These are phyloP conservation scores for Triplophysa rosa DNA, from an alignment of 2,113 vertebrate genomes.

Conservation along the genomic window DNA sequence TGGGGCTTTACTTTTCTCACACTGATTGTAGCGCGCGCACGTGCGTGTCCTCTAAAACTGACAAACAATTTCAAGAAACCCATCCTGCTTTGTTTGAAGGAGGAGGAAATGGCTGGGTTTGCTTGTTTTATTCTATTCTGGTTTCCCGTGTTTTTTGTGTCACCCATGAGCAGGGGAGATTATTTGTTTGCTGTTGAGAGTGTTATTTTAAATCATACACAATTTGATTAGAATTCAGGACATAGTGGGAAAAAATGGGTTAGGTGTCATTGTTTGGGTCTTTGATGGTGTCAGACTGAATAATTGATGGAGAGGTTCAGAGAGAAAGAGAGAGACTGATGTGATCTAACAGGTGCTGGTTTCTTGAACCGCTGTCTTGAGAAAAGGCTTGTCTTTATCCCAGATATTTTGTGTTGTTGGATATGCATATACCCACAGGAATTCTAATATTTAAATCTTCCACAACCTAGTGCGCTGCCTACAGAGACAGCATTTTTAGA, in stretches of 20 bases:
- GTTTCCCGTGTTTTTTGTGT: conserved; percentile 23
- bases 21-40: conserved; percentile 24
- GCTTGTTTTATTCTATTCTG: conserved; percentile 34
- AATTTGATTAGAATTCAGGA: conserved; percentile 16
- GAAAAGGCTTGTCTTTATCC: neutral
- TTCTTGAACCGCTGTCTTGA: neutral
- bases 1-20: conserved; percentile 38
- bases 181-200: conserved; percentile 14
- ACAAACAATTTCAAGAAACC: conserved; percentile 50
- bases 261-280: neutral
- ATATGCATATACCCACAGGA: neutral
- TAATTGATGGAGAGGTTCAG: conserved; percentile 4
- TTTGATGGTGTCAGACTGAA: conserved; percentile 4
- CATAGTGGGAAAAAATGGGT: neutral
- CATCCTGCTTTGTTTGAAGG: conserved; percentile 39
- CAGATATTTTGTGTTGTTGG: neutral
- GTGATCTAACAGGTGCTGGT: conserved; percentile 4
- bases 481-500: too few relatives aligned
- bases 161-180: neutral
- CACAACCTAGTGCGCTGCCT: neutral
- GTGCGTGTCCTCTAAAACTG: conserved; percentile 34
- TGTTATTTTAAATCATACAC: conserved; percentile 15
- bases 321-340: neutral
- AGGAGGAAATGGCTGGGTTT: conserved; percentile 21
- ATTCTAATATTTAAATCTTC: neutral